These are phyloP conservation scores for Heliothis subflexa DNA, from an alignment of 1,140 invertebrate species.

Conservation along the genomic window DNA sequence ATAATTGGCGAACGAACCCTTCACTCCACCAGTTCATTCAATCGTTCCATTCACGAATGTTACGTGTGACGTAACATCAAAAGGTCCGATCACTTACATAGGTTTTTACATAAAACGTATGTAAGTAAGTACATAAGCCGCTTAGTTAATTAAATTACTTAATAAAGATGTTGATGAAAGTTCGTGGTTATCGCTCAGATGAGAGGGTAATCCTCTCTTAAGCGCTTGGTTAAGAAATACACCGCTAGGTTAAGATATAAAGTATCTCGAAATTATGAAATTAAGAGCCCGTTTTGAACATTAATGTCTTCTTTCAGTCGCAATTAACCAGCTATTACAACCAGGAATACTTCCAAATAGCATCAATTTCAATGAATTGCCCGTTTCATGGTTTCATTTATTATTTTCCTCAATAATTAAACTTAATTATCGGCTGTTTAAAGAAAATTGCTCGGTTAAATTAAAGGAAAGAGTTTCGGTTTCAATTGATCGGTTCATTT, in stretches of 20 bases:
- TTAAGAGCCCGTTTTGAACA: not conserved
- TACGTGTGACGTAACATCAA: slow-evolving; percentile 13
- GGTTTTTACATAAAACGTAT: not conserved
- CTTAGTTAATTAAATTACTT: slow-evolving; percentile 34
- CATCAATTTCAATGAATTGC: slow-evolving; percentile 16
- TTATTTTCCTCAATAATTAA: slow-evolving; percentile 33
- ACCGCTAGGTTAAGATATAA: not conserved
- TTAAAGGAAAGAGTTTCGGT: not conserved
- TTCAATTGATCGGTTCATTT: slow-evolving; percentile 1
- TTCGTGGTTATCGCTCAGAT: slow-evolving; percentile 3
- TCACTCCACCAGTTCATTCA: not conserved
- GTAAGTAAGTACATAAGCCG: not conserved
- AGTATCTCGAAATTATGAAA: not conserved
- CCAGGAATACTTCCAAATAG: slow-evolving; percentile 1
- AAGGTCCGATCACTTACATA: not conserved
- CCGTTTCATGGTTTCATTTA: slow-evolving; percentile 15
- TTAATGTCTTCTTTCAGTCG: not conserved
- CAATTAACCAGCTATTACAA: not conserved
- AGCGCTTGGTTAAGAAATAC: slow-evolving; percentile 5
- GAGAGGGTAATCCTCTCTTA: slow-evolving; percentile 13
- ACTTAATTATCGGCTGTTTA: not conserved
- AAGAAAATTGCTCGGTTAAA: not conserved
- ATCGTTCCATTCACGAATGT: slow-evolving; percentile 9
- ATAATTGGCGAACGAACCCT: not conserved
- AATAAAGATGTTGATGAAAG: slow-evolving; percentile 25